Evolutionary conservation across 2,797 vertebrate genomes (phyloP), one percentile per base, ranked within the genome.

Genomic region (Perdix hodgsoniae): DNA sequence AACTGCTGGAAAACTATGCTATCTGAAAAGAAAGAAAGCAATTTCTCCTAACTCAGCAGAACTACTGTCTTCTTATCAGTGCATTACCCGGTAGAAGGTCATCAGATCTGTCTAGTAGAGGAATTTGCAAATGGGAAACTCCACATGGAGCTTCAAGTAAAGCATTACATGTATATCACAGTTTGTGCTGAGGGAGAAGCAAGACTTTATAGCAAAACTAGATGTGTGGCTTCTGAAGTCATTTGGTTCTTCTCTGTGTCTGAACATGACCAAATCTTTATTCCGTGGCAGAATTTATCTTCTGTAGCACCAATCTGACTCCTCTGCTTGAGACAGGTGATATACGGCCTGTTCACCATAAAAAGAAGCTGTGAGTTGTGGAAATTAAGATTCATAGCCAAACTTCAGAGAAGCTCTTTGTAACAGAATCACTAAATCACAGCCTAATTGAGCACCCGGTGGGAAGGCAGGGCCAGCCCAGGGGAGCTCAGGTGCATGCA

Each of bases 161-260:
- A 26, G 42, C 40, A n/a, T 7, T n/a, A 11, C 1, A 0, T 33
- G 42, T 31, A 2, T 11, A 52, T 26, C 0, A 2, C 37, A 21
- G 0, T n/a, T 63, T 70, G 56, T 39, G 23, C 26, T 21, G 70
- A 26, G 70, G 10, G 59, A n/a, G 29, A 31, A 14, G 16, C 27
- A 12, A 9, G 27, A 13, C 5, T 0, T 11, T 39, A 14, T 1
- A 67, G 22, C 77, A 75, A 75, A 74, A 59, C 19, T 42, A 63
- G 19, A 49, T 77, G 72, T 26, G 45, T 63, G 27, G 52, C 66
- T 88, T 75, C 17, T 78, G 47, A 39, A 69, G 49, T 71, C 33
- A 82, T 78, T 19, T 56, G 31, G 2, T 22, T 74, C 50, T 75
- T 6, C 31, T 85, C 23, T 63, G 35, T 66, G 33, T 75, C 76